Evolutionary conservation across 2,797 vertebrate genomes (phyloP), one percentile per base, ranked within the genome.

Genomic region (Ispidina lecontei): DNA sequence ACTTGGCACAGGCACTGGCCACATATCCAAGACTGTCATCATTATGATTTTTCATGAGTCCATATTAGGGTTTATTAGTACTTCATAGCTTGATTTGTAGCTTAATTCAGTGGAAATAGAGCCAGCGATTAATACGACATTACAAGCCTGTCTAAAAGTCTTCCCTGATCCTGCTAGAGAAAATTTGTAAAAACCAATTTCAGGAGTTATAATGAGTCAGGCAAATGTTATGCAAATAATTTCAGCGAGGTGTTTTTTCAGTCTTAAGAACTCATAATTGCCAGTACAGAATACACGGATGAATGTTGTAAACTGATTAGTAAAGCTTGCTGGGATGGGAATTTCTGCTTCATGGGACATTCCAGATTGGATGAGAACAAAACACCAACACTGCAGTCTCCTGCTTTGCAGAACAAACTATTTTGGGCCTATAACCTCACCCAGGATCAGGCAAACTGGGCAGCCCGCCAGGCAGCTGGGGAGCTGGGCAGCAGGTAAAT

Each of bases 71-170:
- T 81, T 96, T 87, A 91, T 93, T 93, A 91, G 56, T 90, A 81
- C 65, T 91, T 92, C 81, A 77, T 76, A 75, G 39, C 49, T 74
- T 83, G 64, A 46, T 22, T 10, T 87, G 64, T 65, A 78, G 41
- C 76, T 93, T 96, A 93, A 93, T 82, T 87, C 70, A 74, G 59
- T 87, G 51, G 58, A 95, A 92, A 94, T 28, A 39, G 35, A 96
- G 78, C 10, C 72, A 87, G 35, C 90, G 91, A 95, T 96, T 92
- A 95, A 94, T 73, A 72, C 47, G 64, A 54, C 68, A 85, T 91
- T 91, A 69, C 35, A 90, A 63, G 55, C 43, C 67, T 67, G 71
- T 83, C 76, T 64, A 77, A 94, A 93, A 92, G 43, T 89, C 8
- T 78, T 72, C 82, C 55, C 80, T 91, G 68, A 86, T 69, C 95